A percentile compares a stretch with the other conserved stretches of the same genome.
These are phyloP conservation scores for Leptoteleia sp. DNA, from an alignment of 1,140 invertebrate genomes.

Conservation along the genomic window DNA sequence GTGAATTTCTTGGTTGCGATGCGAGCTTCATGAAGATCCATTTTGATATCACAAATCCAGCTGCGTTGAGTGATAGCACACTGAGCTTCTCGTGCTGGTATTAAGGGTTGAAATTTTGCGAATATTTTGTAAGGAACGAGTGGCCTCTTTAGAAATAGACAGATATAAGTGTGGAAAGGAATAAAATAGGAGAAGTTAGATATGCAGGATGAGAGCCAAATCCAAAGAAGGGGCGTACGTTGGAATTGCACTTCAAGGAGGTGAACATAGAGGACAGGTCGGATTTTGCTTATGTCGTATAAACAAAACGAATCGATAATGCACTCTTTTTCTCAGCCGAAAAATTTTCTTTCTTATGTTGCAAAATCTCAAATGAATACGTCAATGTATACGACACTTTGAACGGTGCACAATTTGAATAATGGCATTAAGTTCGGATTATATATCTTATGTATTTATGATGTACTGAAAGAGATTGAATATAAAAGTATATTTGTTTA, in stretches of 20 bases:
- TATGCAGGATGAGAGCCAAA: constrained; percentile 58
- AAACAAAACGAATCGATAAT: constrained; percentile 60
- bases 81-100: constrained; percentile 28
- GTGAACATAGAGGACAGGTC: constrained; percentile 48
- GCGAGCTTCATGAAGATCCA: constrained; percentile 61
- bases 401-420: neutral
- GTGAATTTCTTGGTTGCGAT: constrained; percentile 38
- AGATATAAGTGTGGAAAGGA: constrained; percentile 54
- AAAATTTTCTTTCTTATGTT: constrained; percentile 16
- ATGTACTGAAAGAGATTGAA: too few relatives aligned
- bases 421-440: neutral
- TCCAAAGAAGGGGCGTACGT: constrained; percentile 52
- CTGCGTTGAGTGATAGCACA: constrained; percentile 56
- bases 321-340: constrained; percentile 18
- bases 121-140: constrained; percentile 55
- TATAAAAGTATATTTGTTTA: too few relatives aligned
- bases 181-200: constrained; percentile 58
- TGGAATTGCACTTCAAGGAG: constrained; percentile 51
- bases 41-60: constrained; percentile 67
- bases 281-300: constrained; percentile 56
- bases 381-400: neutral
- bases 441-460: too few relatives aligned
- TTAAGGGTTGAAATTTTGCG: constrained; percentile 58
- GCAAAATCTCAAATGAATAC: neutral
- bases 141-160: constrained; percentile 58